Base-by-base conservation (phyloP, 2,888 invertebrate species). In the Lithophane socia region DNA sequence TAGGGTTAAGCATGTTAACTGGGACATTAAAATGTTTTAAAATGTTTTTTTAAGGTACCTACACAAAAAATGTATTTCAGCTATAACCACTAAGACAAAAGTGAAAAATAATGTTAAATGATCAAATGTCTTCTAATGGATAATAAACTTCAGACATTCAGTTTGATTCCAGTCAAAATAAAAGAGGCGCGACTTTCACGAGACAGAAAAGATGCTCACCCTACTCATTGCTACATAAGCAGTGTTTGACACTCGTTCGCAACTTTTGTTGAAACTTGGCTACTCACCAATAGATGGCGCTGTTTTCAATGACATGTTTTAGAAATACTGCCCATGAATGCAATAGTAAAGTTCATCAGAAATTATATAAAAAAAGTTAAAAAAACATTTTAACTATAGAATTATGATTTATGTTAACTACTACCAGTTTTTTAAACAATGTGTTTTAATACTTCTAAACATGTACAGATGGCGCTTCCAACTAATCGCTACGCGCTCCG, bases 251-350 rank as follows among this genome's bases (percentile, higher is more conserved):
- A 61, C 52, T 8, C 60, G 73, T 61, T 72, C 12, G 21, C 37
- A 37, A 64, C 21, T 70, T 67, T 37, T 10, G 42, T 54, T 68
- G 9, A 42, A 80, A 54, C 47, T 85, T 58, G 29, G 88, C 93
- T 92, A 93, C 92, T 93, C 92, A 52, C 74, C 86, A 77, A 86
- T 85, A 95, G 94, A 92, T 94, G 94, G 90, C 93, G 89, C 88
- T 90, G 29, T 75, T 73, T n/a, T 13, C 29, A 83, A 80, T 29
- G 3, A 47, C 67, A 72, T 1, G 0, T 37, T 21, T 65, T 65
- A 52, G 24, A 24, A 37, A 61, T n/a, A 42, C 0, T 13, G 3
- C n/a, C 1, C 10, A 18, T 37, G 52, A 68, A 56, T 42, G n/a
- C 10, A 42, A 52, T 13, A 37, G 21, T 52, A 16, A 67, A 21